Base-by-base conservation (phyloP, 2,797 vertebrate genomes). In the Vultur gryphus region DNA sequence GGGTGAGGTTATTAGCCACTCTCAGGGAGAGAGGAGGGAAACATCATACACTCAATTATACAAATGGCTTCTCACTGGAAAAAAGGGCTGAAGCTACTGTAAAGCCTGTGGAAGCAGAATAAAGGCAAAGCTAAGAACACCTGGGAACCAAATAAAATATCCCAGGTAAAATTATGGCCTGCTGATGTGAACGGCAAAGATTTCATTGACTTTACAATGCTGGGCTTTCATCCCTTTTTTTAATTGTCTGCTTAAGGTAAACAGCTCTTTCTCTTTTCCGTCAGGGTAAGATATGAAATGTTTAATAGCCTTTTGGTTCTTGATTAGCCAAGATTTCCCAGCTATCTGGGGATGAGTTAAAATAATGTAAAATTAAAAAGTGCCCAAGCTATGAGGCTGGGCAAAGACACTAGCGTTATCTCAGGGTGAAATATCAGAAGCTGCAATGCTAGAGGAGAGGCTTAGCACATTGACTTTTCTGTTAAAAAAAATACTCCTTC, bases 381-480 rank as follows among this genome's bases (percentile, higher is more conserved):
- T 66, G 67, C 10, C 82, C 55, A 10, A 55, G 78, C 76, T 89
- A 66, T 80, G 83, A 83, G n/a, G 48, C 73, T 98, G 93, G 94
- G 67, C 0, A 44, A 96, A 97, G 90, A 94, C 67, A 58, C 64
- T 87, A 59, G 69, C 81, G 67, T 84, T 24, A 44, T 97, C 91
- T 97, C 89, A 73, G 91, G 75, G 80, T 96, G 95, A 92, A 95
- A 97, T 97, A 97, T 9, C 7, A 59, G 87, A 80, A 96, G 78
- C 89, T 97, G 96, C 94, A 15, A 37, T 97, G 96, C 97, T 97
- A 97, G 86, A 97, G 96, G 94, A 97, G 89, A 98, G 96, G 93
- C 93, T 97, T 98, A 98, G 89, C 94, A 95, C 92, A 97, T 92
- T 43, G 73, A 97, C 94, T 96, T 97, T 97, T 96, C 96, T 95